Conservation (phyloP, 2,797 vertebrate genomes). For the Remorina albescens region DNA sequence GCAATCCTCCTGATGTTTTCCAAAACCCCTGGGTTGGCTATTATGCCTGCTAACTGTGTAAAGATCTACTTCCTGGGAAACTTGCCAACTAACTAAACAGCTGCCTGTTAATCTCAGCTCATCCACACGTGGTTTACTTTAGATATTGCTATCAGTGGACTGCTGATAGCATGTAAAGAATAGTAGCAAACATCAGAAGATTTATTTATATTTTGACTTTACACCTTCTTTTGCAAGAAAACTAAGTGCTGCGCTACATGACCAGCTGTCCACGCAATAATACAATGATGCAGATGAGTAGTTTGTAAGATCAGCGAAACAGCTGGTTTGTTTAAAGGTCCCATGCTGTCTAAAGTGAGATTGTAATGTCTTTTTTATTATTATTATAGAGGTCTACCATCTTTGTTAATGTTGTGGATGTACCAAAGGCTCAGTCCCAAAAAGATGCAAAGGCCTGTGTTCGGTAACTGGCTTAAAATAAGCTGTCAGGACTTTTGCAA, state of each 20-base stretch:
- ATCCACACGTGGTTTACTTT: slow-evolving; percentile 2
- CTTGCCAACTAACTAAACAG: neutral
- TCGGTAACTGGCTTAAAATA: no score
- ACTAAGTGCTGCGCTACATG: neutral
- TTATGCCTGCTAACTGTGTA: neutral
- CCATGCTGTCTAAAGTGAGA: no score
- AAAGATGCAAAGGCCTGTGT: no score
- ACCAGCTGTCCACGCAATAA: no score
- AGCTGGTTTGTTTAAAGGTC: neutral
- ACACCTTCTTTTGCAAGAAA: neutral
- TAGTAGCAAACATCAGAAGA: neutral
- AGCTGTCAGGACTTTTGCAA: no score
- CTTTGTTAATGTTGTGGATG: no score
- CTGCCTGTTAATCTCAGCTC: neutral
- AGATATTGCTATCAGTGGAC: neutral
- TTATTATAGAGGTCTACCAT: no score
- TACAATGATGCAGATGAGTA: neutral
- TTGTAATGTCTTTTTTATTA: no score
- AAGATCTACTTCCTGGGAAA: neutral
- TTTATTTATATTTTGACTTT: neutral
- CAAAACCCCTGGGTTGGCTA: neutral
- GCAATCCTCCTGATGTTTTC: neutral
- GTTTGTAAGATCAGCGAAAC: neutral
- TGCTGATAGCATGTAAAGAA: neutral
- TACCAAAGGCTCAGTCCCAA: no score